Percentiles rank a stretch among this genome's conserved stretches.
phyloP scores from a whole-genome alignment of 2,797 vertebrate genomes.

The Fringilla coelebs region DNA sequence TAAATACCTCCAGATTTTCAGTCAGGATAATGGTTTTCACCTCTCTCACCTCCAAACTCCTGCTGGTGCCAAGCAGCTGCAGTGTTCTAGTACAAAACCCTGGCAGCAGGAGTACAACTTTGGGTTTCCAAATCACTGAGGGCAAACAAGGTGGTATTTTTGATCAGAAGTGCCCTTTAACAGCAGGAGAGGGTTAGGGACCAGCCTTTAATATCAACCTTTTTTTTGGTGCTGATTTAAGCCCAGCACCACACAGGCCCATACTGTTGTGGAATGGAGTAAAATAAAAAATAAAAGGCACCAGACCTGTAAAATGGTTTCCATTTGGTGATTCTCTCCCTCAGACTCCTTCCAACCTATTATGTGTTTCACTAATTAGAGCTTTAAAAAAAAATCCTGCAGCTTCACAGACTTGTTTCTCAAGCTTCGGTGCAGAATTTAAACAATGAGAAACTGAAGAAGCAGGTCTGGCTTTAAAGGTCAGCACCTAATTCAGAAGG shows the following conservation, averaged over 20 bases:
- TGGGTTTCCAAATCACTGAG: neutral
- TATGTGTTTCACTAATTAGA: neutral
- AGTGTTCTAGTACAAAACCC: neutral
- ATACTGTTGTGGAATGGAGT: neutral
- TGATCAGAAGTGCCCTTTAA: neutral
- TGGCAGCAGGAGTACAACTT: neutral
- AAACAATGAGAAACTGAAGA: conserved; percentile 9
- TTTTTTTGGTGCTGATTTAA: neutral
- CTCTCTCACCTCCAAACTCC: neutral
- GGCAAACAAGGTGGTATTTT: neutral
- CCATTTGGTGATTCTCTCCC: neutral
- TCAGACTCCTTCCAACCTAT: neutral
- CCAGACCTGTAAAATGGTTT: neutral
- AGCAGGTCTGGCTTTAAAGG: conserved; percentile 26
- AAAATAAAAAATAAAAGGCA: neutral
- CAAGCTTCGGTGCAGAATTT: neutral
- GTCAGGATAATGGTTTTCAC: neutral
- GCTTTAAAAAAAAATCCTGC: neutral
- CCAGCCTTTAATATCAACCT: neutral
- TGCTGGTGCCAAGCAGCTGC: neutral
- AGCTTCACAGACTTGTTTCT: conserved; percentile 14
- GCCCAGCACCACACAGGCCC: neutral
- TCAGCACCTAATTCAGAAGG: conserved; percentile 28
- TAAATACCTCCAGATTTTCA: neutral
- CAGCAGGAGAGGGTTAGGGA: neutral